phyloP scores from a whole-genome alignment of 2,113 vertebrate species.

The Dipodomys merriami region DNA sequence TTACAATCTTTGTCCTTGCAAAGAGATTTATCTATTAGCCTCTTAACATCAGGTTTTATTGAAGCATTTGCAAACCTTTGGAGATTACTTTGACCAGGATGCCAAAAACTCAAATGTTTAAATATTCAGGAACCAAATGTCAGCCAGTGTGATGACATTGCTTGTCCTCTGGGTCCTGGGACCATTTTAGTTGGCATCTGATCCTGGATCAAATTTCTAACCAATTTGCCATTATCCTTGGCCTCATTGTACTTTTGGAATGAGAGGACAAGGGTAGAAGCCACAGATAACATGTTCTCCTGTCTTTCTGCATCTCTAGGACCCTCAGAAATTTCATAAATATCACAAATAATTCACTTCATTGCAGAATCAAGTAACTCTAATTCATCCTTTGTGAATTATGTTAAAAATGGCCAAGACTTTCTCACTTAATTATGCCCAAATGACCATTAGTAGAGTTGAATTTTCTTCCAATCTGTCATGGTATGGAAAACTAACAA shows the following conservation, averaged over 20 bases:
- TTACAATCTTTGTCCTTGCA: neutral
- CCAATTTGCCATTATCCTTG: neutral
- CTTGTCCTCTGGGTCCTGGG: neutral
- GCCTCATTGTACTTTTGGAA: neutral
- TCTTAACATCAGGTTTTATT: neutral
- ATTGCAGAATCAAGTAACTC: neutral
- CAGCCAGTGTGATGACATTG: neutral
- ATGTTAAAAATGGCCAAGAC: neutral
- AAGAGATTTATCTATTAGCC: neutral
- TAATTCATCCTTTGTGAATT: neutral
- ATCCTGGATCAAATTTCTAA: neutral
- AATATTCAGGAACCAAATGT: neutral
- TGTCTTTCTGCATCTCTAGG: neutral
- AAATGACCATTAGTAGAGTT: neutral
- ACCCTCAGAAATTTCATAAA: neutral
- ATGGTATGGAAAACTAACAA: neutral
- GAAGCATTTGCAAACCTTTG: conserved; percentile 28
- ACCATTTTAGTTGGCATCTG: neutral
- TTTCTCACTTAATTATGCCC: neutral
- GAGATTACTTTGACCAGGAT: neutral
- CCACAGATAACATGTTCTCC: neutral
- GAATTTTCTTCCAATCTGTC: neutral
- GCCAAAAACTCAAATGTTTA: conserved; percentile 30
- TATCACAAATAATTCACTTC: neutral
- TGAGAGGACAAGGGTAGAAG: neutral